Evolutionary conservation across 2,888 invertebrate genomes (phyloP), one percentile per base, ranked within the genome.

Genomic region (Argyresthia goedartella): DNA sequence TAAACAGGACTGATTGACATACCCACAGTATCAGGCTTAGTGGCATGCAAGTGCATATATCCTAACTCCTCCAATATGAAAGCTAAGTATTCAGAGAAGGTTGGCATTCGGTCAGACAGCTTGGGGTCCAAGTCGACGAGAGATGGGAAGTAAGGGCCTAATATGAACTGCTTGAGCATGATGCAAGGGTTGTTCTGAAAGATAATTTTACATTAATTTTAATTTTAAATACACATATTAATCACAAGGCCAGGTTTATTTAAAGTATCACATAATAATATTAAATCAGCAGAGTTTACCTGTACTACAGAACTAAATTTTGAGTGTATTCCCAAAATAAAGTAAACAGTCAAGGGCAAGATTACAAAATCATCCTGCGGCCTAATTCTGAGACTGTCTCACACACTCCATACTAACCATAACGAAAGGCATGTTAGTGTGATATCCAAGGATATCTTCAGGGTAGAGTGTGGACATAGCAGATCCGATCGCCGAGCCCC

Each of bases 1-100:
- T 4, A 25, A 25, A 25, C 25, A 25, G 25, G 25, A 25, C 6
- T 25, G 25, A 25, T 6, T n/a, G 14, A 58, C 73, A 62, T 65
- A 90, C 93, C 94, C 54, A 95, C 80, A 0, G 96, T 95, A 64
- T 97, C 96, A 11, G 97, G 96, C 71, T 95, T 96, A 0, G 96
- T 95, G 0, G 94, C 89, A 68, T 97, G 96, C 6, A 96, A 59
- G 67, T 96, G 95, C 62, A 93, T 69, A 60, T 80, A 80, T 0
- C 80, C 80, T 0, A 68, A 57, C 53, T 80, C 82, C 53, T 84
- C 74, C 0, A 87, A 0, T 0, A 73, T 1, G 0, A 56, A 58
- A 8, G 56, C 35, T 0, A 72, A 35, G 14, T 74, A 68, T 0
- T 77, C 60, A 0, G 60, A 55, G 0, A 88, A 45, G 0, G 91